Conservation (phyloP, 2,888 invertebrate species). For the Spilarctia lutea region DNA sequence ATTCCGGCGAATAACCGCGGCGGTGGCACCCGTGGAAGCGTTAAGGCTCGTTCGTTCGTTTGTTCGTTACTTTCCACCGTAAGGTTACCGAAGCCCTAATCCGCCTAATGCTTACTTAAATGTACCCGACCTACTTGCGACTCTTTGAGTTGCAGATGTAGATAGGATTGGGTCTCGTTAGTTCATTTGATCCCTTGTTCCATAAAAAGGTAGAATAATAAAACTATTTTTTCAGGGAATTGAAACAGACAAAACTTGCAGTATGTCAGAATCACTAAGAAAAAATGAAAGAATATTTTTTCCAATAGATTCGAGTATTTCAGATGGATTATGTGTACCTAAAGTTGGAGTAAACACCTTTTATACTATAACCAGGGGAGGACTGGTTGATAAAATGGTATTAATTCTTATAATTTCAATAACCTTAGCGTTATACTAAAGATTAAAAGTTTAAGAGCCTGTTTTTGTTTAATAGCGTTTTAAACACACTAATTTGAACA, state of each 20-base stretch:
- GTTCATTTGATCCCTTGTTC: neutral
- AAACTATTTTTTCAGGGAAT: slow-evolving; percentile 64
- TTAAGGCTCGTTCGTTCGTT: no score
- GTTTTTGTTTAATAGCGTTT: neutral
- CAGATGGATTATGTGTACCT: slow-evolving; percentile 75
- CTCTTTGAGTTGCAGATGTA: no score
- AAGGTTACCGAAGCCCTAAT: no score
- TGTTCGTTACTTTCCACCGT: no score
- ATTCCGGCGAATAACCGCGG: no score
- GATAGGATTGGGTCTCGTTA: neutral
- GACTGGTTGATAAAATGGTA: slow-evolving; percentile 85
- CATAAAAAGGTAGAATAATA: neutral
- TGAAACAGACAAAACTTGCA: slow-evolving; percentile 74
- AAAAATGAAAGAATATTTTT: slow-evolving; percentile 91
- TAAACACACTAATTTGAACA: neutral
- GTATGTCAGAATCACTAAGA: slow-evolving; percentile 81
- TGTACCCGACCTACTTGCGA: no score
- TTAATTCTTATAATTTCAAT: neutral
- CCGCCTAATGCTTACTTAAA: no score
- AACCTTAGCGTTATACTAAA: neutral
- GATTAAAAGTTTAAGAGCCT: neutral
- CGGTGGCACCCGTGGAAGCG: no score
- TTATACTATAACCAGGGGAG: slow-evolving; percentile 83
- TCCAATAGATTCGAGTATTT: slow-evolving; percentile 90
- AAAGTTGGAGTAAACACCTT: slow-evolving; percentile 61